Conservation (phyloP, 2,888 invertebrate species). For the Tridacna crocea region DNA sequence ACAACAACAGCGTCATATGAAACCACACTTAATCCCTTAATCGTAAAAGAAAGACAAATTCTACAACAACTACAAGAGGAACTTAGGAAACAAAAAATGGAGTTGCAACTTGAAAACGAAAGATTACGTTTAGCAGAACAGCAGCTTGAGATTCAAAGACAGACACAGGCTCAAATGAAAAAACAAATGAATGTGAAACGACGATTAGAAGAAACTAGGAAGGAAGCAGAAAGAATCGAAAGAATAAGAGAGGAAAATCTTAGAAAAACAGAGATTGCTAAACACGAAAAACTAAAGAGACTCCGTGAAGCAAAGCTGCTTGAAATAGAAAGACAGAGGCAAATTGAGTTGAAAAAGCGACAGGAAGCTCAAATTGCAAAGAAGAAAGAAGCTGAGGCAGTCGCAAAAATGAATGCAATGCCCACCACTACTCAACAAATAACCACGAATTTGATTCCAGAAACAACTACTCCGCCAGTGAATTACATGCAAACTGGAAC, state of each 20-base stretch:
- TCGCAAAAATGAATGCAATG: constrained; percentile 4
- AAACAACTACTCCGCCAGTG: background rate
- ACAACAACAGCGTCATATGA: background rate
- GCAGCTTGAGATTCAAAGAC: constrained; percentile 45
- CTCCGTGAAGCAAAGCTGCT: constrained; percentile 6
- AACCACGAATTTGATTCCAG: background rate
- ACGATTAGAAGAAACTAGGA: constrained; percentile 20
- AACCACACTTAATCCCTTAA: constrained; percentile 18
- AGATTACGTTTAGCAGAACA: constrained; percentile 42
- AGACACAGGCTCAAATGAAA: constrained; percentile 17
- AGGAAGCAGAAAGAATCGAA: background rate
- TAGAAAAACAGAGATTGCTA: constrained; percentile 14
- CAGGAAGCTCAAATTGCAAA: constrained; percentile 17
- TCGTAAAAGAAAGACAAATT: constrained; percentile 30
- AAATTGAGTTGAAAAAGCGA: constrained; percentile 11
- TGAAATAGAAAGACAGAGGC: constrained; percentile 12
- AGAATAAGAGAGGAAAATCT: background rate
- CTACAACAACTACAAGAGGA: constrained; percentile 36
- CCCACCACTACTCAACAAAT: background rate
- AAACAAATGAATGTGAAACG: constrained; percentile 14
- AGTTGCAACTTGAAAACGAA: constrained; percentile 31
- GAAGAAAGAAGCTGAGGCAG: constrained; percentile 17
- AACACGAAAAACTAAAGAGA: constrained; percentile 24
- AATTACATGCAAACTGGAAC: background rate
- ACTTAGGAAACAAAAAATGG: constrained; percentile 44